Conservation (phyloP, 2,888 invertebrate genomes). For the Corythucha ciliata region DNA sequence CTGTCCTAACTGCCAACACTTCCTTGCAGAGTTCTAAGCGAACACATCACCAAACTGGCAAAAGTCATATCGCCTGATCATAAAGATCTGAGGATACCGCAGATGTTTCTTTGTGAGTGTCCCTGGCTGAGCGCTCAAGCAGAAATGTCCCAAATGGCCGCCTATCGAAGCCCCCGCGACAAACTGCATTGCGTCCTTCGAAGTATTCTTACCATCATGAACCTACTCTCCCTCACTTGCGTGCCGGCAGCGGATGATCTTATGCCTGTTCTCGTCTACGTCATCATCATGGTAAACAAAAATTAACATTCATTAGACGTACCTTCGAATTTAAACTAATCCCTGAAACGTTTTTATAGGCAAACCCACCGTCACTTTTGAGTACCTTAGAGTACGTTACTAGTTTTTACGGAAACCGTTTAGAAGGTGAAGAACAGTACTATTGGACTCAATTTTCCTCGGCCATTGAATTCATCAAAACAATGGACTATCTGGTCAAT, state of each 20-base stretch:
- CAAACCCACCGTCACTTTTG: constrained; percentile 86
- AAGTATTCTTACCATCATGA: constrained; percentile 89
- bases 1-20: constrained; percentile 11
- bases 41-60: constrained; percentile 78
- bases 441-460: constrained; percentile 99
- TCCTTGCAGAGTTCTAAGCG: constrained; percentile 61
- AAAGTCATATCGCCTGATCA: constrained; percentile 66
- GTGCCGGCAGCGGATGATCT: constrained; percentile 90
- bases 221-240: constrained; percentile 77
- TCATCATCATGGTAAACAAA: constrained; percentile 72
- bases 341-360: constrained; percentile 47
- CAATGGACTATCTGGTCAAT: constrained; percentile 66
- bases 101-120: constrained; percentile 75
- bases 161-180: constrained; percentile 82
- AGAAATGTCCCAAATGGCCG: constrained; percentile 76
- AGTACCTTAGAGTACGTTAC: constrained; percentile 94
- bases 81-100: constrained; percentile 67
- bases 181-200: constrained; percentile 74
- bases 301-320: background rate
- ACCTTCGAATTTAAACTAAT: background rate
- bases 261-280: constrained; percentile 91
- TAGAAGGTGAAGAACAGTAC: constrained; percentile 86
- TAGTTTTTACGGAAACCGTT: constrained; percentile 74
- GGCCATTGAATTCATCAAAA: constrained; percentile 95
- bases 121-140: constrained; percentile 94